Base-by-base conservation (phyloP, 2,888 invertebrate genomes). In the Fabriciana adippe region DNA sequence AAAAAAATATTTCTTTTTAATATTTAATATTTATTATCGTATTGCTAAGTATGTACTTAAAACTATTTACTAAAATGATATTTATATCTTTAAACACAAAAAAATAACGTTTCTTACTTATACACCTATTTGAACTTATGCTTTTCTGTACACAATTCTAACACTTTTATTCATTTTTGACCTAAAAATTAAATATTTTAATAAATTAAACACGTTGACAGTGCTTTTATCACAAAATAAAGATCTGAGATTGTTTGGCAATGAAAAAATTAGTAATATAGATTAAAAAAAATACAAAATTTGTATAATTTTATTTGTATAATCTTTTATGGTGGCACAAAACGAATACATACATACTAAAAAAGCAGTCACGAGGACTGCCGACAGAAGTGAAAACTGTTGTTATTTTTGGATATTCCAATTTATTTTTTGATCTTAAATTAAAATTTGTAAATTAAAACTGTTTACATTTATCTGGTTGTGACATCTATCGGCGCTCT, bases 221-320 rank as follows among this genome's bases (percentile, higher is more conserved):
- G 26, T 26, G 26, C 18, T 56, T 55, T 47, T 21, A 57, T 47
- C 6, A 47, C 48, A 48, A 26, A 56, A 26, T 11, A 21, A 26
- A 59, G 59, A 59, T 59, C 59, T 59, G 59, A 57, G 26, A n/a
- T 21, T 57, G 15, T 21, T 47, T 15, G 47, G 45, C 8, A n/a
- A 14, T 3, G 3, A 15, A 26, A 21, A 14, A 53, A 53, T 26
- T 21, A 6, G 8, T 14, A 13, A 18, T 53, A 13, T 53, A 53
- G 13, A 18, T 21, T 45, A 57, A 21, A 15, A 45, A n/a, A 13
- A 16, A n/a, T n/a, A 51, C 41, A 41, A 53, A 55, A 35, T 16
- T 6, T 31, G 48, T 18, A 15, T 18, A 18, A 48, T 31, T 51
- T 41, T 62, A 35, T 41, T 41, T 41, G 11, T 41, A 41, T 11